Evolutionary conservation across 1,140 invertebrate species (phyloP).

Genomic region (Heliconius himera): DNA sequence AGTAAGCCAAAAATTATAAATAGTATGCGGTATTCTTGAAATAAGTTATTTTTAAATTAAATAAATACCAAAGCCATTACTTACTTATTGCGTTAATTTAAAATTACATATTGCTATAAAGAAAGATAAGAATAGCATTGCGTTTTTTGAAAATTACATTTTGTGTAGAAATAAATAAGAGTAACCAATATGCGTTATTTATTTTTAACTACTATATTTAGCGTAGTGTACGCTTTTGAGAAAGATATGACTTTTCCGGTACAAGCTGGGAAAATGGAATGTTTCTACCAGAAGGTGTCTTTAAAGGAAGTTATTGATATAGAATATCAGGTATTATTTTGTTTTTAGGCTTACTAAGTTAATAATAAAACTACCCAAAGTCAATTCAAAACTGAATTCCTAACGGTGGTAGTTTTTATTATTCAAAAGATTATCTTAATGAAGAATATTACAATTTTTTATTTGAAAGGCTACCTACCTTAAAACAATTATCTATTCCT

Average conservation of each 20-base stretch:
- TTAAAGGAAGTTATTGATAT: slow-evolving; percentile 85
- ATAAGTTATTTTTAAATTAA: slow-evolving; percentile 3
- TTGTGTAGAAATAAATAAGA: neutral
- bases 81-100: neutral
- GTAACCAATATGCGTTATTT: slow-evolving; percentile 61
- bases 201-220: slow-evolving; percentile 61
- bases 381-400: too few species aligned
- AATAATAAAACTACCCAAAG: neutral
- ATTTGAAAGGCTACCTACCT: too few species aligned
- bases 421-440: too few species aligned
- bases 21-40: neutral
- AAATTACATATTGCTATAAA: neutral
- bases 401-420: too few species aligned
- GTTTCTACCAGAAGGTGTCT: slow-evolving; percentile 85
- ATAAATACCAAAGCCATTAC: neutral
- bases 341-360: too few species aligned
- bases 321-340: slow-evolving; percentile 86
- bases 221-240: slow-evolving; percentile 76
- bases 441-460: too few species aligned
- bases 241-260: slow-evolving; percentile 87
- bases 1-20: neutral
- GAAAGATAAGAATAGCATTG: too few species aligned
- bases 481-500: too few species aligned
- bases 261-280: slow-evolving; percentile 85
- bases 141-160: neutral